phyloP scores from a whole-genome alignment of 2,797 vertebrate genomes.

The Squalus acanthias region DNA sequence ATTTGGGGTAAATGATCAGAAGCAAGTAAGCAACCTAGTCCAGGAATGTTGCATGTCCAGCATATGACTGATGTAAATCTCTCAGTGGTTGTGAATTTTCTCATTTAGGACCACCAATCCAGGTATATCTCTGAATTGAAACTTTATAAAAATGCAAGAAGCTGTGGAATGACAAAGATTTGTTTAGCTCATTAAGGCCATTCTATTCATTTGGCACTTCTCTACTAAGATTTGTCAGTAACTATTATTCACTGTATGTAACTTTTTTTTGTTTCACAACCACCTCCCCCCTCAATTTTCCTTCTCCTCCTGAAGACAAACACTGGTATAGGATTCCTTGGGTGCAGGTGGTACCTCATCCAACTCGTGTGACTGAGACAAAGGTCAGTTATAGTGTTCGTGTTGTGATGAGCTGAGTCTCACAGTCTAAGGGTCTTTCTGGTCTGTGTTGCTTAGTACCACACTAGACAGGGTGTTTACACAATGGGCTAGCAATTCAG shows the following conservation, averaged over 20 bases:
- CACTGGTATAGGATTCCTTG: neutral
- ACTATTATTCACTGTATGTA: neutral
- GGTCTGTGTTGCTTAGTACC: neutral
- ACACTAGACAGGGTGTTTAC: neutral
- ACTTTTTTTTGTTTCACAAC: neutral
- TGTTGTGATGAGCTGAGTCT: neutral
- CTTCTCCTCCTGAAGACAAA: neutral
- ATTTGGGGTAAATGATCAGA: neutral
- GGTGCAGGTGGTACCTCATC: neutral
- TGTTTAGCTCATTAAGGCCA: neutral
- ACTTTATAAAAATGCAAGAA: neutral
- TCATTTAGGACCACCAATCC: neutral
- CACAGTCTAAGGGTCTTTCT: neutral
- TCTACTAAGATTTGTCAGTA: neutral
- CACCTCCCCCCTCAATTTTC: neutral
- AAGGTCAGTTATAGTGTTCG: neutral
- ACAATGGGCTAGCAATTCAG: neutral
- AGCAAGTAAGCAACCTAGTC: neutral
- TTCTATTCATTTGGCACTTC: neutral
- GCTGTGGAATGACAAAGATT: neutral
- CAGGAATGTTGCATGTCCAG: neutral
- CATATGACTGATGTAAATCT: neutral
- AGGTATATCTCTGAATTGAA: neutral
- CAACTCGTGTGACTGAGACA: neutral
- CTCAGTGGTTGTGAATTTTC: too few relatives aligned